phyloP scores from a whole-genome alignment of 2,888 invertebrate species.

The Lasioglossum vierecki region DNA sequence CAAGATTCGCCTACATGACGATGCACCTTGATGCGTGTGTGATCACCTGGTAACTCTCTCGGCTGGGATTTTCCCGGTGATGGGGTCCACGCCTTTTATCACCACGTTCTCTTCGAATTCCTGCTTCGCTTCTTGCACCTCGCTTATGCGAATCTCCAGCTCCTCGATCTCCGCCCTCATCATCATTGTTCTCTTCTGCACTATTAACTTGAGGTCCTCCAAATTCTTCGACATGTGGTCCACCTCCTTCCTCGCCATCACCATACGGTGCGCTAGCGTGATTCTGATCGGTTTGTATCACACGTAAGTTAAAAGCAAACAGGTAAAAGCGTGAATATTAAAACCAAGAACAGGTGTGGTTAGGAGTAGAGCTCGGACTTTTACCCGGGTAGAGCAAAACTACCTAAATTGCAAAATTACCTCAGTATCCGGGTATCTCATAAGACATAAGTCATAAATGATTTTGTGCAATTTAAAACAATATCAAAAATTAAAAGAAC shows the following conservation, averaged over 20 bases:
- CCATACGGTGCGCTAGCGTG: slow-evolving; percentile 85
- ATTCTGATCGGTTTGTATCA: slow-evolving; percentile 79
- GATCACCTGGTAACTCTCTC: slow-evolving; percentile 85
- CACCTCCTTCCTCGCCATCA: slow-evolving; percentile 85
- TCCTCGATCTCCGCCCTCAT: slow-evolving; percentile 86
- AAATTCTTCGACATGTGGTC: slow-evolving; percentile 83
- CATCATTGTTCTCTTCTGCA: slow-evolving; percentile 83
- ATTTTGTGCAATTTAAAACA: no score
- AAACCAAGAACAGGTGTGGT: no score
- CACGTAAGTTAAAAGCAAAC: no score
- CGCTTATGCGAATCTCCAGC: slow-evolving; percentile 84
- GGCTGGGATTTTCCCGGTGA: slow-evolving; percentile 87
- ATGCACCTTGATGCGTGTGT: neutral
- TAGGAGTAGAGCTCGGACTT: no score
- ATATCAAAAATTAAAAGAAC: no score
- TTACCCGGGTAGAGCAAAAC: no score
- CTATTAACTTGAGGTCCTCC: slow-evolving; percentile 74
- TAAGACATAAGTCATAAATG: no score
- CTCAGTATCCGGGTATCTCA: no score
- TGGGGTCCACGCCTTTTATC: slow-evolving; percentile 85
- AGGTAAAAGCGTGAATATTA: no score
- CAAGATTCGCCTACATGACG: neutral
- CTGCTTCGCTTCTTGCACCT: slow-evolving; percentile 84
- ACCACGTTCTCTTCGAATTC: slow-evolving; percentile 86
- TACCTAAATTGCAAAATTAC: no score